Evolutionary conservation across 2,888 invertebrate genomes (phyloP), one percentile per base, ranked within the genome.

Genomic region (Tinea semifulvella): DNA sequence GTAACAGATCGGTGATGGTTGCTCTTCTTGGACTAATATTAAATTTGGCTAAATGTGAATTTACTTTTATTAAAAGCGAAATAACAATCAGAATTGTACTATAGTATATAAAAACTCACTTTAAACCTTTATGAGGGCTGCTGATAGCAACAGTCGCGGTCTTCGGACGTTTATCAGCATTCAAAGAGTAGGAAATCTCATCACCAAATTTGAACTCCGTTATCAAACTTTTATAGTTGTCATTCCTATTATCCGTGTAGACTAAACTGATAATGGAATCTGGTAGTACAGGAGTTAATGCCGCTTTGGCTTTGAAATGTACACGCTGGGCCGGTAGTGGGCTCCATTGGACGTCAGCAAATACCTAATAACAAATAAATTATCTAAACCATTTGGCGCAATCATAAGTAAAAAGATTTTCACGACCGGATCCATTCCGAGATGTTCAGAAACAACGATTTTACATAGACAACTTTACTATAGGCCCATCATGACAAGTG

Each of bases 281-380:
- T 0, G 70, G 51, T 0, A 81, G 56, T 0, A 71, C 70, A 1
- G 76, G 72, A 1, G 55, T 51, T 0, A 82, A 52, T 0, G 79
- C 71, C 2, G 68, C 69, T 13, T 72, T 71, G 0, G 66, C 73
- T 49, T 74, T 79, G 44, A 80, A 71, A 16, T 80, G 74, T 0
- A 85, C 56, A 53, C 74, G 68, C 3, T 70, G 68, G 4, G 58
- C 54, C 0, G 73, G 66, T 2, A 75, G 60, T 0, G 73, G 70
- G 0, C 82, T 73, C 85, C 85, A 86, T 1, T 70, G 68, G 8
- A 61, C 71, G 50, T 80, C 76, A 0, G 75, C 72, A 54, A 70
- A 76, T 1, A 79, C 50, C 79, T 82, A n/a, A n/a, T n/a, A n/a
- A n/a, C n/a, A n/a, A n/a, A n/a, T n/a, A n/a, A n/a, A n/a, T n/a